Evolutionary conservation across 2,797 vertebrate species (phyloP), one percentile per base, ranked within the genome.

Genomic region (Pipistrellus nathusii): DNA sequence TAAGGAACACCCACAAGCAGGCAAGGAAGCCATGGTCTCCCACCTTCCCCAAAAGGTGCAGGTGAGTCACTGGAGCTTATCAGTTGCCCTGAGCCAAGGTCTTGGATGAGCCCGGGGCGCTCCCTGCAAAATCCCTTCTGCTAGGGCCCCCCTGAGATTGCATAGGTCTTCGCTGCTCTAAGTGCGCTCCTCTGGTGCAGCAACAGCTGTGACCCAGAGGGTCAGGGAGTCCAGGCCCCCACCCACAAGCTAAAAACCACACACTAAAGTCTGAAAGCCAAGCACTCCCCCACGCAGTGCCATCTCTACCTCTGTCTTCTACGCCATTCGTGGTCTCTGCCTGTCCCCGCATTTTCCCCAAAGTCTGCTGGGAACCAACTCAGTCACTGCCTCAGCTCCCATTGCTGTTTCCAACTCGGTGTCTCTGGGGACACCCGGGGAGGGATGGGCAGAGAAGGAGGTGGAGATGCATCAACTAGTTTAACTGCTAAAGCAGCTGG

Each of bases 51-150:
- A 8, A 15, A 44, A 15, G 17, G 32, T 6, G 17, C 13, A 0
- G 7, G 27, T 6, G 78, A 38, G 30, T 18, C 78, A 69, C 9
- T 3, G 3, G 64, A 15, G 59, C 18, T 51, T 38, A 9, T 30
- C 41, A 25, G 32, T 30, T 0, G 14, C 11, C 41, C 35, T 10
- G 44, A 55, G 80, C 62, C 4, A 51, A 23, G 7, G n/a, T 5
- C 8, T 20, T 23, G 20, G n/a, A 32, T 0, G 11, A 73, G 41
- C 41, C 48, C 11, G 0, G 0, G 13, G 11, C 3, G 0, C n/a
- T 57, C 6, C 9, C 15, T 2, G 14, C 0, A 1, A 44, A 44
- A 57, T 30, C 25, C 1, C 4, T 5, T 35, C 41, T 13, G n/a
- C 9, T 2, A 66, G 23, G 3, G 2, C 5, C 14, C 14, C 4